Evolutionary conservation across 2,113 vertebrate species (phyloP), one percentile per base, ranked within the genome.

Genomic region (Pluvialis apricaria): DNA sequence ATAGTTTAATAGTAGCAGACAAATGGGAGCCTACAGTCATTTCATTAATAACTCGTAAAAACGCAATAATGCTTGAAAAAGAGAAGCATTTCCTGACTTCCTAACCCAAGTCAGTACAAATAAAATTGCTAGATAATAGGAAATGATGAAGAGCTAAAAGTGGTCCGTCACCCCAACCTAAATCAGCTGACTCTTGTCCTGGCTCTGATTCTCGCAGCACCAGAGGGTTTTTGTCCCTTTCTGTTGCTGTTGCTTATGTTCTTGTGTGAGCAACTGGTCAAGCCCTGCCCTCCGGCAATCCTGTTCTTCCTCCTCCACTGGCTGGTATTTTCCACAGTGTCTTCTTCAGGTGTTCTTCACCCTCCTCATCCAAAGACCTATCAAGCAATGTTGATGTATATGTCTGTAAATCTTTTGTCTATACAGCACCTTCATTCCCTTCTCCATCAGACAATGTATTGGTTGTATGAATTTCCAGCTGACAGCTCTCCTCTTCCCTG

Each of bases 1-100:
- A 79, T 34, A 85, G 22, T 61, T 94, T 92, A 93, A 69, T 38
- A 82, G 25, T 51, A 81, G 57, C 64, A 77, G 83, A 84, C 72
- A 69, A 40, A 26, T 34, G 25, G 66, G 49, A 96, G 28, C 21
- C 77, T 84, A 52, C 26, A 36, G 34, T 36, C 10, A 9, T 82
- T 76, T 93, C 26, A 84, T 92, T 91, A 96, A 84, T 92, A 90
- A 71, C 76, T 47, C 10, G 5, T 52, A 57, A 88, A 86, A 90
- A 82, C 68, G 34, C 29, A 92, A 40, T 61, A 91, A 71, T 65
- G 9, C 17, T 96, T 85, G 69, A 58, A 86, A 92, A 88, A 83
- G 45, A 62, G 51, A 68, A 94, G 12, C 21, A 64, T 90, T 96
- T 95, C 72, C 51, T 68, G 44, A 88, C 62, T 92, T 80, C 49